Evolutionary conservation across 37 sponge, comb jelly and placozoan genomes (phyloP).

Genomic region (Petrosia ficiformis): DNA sequence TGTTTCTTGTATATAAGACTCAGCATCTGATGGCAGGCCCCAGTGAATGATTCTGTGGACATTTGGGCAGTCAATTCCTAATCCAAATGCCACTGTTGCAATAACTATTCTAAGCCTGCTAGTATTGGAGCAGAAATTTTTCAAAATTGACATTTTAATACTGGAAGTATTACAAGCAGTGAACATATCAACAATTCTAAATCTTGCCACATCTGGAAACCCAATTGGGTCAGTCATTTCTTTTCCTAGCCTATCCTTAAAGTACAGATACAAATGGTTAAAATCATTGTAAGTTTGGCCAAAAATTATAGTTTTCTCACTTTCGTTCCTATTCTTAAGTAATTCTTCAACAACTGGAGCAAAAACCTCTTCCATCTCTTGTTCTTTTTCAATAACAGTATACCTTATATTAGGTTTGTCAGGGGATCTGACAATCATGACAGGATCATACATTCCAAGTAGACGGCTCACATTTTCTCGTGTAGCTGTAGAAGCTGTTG

Average conservation of each 20-base stretch:
- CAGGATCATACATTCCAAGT: not conserved
- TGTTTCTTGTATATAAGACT: too few species aligned
- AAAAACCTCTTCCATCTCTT: too few species aligned
- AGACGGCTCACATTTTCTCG: not conserved
- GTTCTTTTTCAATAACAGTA: not conserved
- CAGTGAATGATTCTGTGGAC: too few species aligned
- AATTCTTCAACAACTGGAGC: not conserved
- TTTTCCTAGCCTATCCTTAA: not conserved
- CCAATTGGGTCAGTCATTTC: not conserved
- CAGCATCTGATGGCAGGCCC: too few species aligned
- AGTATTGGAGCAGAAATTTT: too few species aligned
- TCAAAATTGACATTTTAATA: too few species aligned
- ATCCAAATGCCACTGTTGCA: too few species aligned
- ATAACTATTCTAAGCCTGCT: too few species aligned
- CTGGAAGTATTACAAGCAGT: not conserved
- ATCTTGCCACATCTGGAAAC: not conserved
- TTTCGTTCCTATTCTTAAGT: not conserved
- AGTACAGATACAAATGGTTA: not conserved
- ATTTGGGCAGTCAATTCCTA: too few species aligned
- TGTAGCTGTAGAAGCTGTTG: not conserved
- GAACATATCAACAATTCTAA: not conserved
- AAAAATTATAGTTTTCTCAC: not conserved
- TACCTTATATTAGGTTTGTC: not conserved
- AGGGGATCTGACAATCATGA: not conserved
- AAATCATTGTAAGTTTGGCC: not conserved